Conservation (phyloP, 1,140 invertebrate genomes). For the Trichonephila inaurata region DNA sequence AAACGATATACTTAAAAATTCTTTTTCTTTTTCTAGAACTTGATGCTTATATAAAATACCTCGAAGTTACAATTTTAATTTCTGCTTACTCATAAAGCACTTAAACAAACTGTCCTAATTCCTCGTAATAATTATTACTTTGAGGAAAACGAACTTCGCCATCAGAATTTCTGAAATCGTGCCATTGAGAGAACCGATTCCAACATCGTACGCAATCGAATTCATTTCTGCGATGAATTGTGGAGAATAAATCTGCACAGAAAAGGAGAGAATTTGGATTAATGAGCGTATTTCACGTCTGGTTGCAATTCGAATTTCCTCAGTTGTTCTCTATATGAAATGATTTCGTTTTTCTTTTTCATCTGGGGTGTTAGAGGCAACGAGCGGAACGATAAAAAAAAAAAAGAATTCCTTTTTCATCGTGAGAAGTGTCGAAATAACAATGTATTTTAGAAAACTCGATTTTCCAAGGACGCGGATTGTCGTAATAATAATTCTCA, state of each 20-base stretch:
- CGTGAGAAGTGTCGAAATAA: constrained; percentile 17
- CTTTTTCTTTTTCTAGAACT: too few relatives aligned
- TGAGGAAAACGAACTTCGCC: too few relatives aligned
- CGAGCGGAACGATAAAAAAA: not conserved
- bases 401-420: constrained; percentile 10
- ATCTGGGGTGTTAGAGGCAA: not conserved
- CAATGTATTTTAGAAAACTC: not conserved
- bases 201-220: not conserved
- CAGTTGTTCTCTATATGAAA: constrained; percentile 3
- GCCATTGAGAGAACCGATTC: not conserved
- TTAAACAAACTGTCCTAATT: too few relatives aligned
- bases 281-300: constrained; percentile 29
- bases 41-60: too few relatives aligned
- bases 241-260: constrained; percentile 18
- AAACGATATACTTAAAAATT: too few relatives aligned
- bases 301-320: constrained; percentile 28
- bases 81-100: too few relatives aligned
- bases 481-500: not conserved
- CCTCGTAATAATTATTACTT: too few relatives aligned
- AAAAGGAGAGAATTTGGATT: constrained; percentile 21
- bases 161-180: too few relatives aligned
- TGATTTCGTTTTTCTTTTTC: not conserved
- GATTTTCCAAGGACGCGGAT: not conserved
- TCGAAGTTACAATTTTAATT: too few relatives aligned
- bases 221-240: constrained; percentile 11